Base-by-base conservation (phyloP, 2,888 invertebrate genomes). In the Coremacera marginata region DNA sequence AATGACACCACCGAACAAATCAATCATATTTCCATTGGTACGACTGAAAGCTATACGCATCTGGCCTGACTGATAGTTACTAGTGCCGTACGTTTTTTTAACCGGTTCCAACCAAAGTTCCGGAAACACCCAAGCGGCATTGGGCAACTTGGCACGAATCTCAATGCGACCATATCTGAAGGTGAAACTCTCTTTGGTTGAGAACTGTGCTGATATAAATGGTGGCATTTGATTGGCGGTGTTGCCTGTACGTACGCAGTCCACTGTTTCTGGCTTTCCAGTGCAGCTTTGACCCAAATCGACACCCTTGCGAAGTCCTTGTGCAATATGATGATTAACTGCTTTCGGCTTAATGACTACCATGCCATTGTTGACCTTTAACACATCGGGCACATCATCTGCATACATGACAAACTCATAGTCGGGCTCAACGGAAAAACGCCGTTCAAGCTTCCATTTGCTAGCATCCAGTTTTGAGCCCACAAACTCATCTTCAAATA, bases 41-140 rank as follows among this genome's bases (percentile, higher is more conserved):
- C 85, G 83, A 22, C 92, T 89, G 78, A 93, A 93, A 0, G 94
- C 95, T 7, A 96, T 89, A 77, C 94, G 92, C 75, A 96, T 91
- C 84, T 94, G 91, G 0, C 95, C 95, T 0, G 94, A 94, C 1
- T 92, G 90, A 79, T 87, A 88, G 68, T 86, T 80, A 0, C 76
- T 79, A 2, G 65, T 80, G 0, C 95, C 95, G 83, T 95, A 95
- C 0, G 89, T 88, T 44, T 90, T 89, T 60, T 91, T 90, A 9
- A 90, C 89, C 0, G 95, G 94, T 83, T 94, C 92, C 83, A 95
- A 84, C 82, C 91, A 92, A 11, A 95, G 88, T 84, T 93, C 94
- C 90, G 95, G 95, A 84, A 93, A 92, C 16, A 95, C 90, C 94
- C 95, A 95, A 82, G 94, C 93, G 11, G 95, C 94, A 75, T 90